Base-by-base conservation (phyloP, 2,888 invertebrate species). In the Luperina testacea region DNA sequence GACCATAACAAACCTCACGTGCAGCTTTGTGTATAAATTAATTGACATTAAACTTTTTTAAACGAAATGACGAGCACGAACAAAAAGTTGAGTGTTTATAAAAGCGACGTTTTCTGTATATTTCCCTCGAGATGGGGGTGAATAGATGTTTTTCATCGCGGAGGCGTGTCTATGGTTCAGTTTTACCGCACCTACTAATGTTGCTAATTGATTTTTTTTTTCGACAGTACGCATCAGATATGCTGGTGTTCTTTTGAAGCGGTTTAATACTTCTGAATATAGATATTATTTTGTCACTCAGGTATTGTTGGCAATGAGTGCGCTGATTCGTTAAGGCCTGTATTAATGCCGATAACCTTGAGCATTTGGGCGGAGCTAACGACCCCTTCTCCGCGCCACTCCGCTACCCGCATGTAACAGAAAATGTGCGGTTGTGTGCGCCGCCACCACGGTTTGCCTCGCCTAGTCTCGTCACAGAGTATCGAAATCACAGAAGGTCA, bases 101-200 rank as follows among this genome's bases (percentile, higher is more conserved):
- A 86, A 77, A 70, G 68, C 76, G n/a, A 78, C 48, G 24, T 86
- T 87, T 88, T 88, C 80, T 75, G 75, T 80, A 77, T 86, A 89
- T 89, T 89, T 89, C 89, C 88, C 88, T 51, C 0, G 88, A 85
- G 88, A 83, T 83, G 65, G 71, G 72, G 75, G 79, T 78, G 75
- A 75, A 76, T 84, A 75, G 78, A 85, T 70, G 81, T 89, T 84
- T 85, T 89, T 85, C 83, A 88, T 87, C 78, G 81, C 38, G 48
- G 78, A 85, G 89, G 88, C 72, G 89, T 82, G 89, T 83, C 81
- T 68, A 11, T 61, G 73, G 13, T 72, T 73, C 87, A 74, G 68
- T 59, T 48, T 38, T 64, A 81, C 84, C 89, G 57, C 89, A 80
- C 88, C 89, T 78, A 63, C 17, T 61, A 69, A 69, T 64, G n/a